phyloP scores from a whole-genome alignment of 2,113 vertebrate species.

The human region GRCh38 chr13:48654001-48654500 shows the following conservation, averaged over 20 bases:
- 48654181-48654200: constrained; percentile 24
- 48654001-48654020: constrained; percentile 24
- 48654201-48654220: background rate
- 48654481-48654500: background rate
- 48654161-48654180: background rate
- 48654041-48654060: background rate
- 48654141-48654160: background rate
- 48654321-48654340: background rate
- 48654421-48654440: background rate
- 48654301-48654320: no score
- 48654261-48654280: background rate
- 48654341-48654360: background rate
- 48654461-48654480: background rate
- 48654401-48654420: background rate
- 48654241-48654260: background rate
- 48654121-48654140: background rate
- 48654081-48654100: background rate
- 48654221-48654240: background rate
- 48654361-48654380: background rate
- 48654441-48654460: background rate
- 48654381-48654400: background rate
- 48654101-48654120: background rate
- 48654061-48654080: background rate
- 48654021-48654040: constrained; percentile 5
- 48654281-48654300: no score